Conservation (phyloP, 2,888 invertebrate genomes). For the Platycnemis pennipes region DNA sequence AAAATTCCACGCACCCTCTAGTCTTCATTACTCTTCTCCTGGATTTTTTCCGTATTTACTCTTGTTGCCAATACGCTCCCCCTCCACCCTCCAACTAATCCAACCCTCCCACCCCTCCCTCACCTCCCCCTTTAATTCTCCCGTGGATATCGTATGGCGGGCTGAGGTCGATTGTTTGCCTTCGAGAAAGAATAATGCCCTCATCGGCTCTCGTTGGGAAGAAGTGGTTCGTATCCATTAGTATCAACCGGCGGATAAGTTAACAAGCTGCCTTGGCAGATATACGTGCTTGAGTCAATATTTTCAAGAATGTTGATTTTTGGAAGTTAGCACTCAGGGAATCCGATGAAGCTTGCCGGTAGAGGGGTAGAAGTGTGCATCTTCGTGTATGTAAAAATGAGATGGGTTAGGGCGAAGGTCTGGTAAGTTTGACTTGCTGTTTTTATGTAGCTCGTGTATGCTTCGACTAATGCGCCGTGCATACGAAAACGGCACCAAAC, state of each 20-base stretch:
- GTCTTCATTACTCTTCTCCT: neutral
- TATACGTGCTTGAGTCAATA: constrained; percentile 18
- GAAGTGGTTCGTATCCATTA: constrained; percentile 13
- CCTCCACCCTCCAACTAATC: neutral
- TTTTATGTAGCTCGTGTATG: no score
- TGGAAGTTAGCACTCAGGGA: neutral
- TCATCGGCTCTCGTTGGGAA: neutral
- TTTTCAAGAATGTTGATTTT: neutral
- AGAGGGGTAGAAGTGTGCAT: neutral
- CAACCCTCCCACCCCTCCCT: neutral
- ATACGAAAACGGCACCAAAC: no score
- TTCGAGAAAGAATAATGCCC: constrained; percentile 1
- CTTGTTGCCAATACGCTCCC: constrained; percentile 2
- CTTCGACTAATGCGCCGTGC: no score
- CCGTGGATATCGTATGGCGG: neutral
- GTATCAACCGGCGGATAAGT: constrained; percentile 11
- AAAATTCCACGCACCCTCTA: neutral
- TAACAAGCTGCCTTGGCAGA: constrained; percentile 23
- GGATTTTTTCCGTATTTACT: constrained; percentile 5
- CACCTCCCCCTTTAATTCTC: no score
- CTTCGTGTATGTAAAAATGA: no score
- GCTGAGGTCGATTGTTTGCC: neutral
- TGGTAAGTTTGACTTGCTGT: no score
- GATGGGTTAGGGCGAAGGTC: no score
- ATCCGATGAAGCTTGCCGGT: neutral